These are phyloP conservation scores for rat (Rattus norvegicus) DNA, from an alignment of 2,113 vertebrate species.

Conservation along the genomic window DNA sequence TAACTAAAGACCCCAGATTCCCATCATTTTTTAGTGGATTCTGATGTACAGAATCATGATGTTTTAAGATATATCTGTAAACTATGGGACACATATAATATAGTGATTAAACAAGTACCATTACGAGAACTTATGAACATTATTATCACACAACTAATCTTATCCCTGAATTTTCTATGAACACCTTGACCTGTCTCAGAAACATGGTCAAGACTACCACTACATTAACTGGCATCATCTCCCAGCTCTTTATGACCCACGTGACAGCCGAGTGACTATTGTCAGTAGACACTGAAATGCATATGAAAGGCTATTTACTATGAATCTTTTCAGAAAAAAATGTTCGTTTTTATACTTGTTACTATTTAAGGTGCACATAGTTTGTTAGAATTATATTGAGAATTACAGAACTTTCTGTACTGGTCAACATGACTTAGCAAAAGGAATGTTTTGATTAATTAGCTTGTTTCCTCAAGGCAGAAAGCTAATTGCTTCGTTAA, in stretches of 20 bases:
- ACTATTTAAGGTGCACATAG: not conserved
- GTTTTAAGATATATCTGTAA: not conserved
- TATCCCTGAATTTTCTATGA: not conserved
- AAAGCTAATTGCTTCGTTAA: constrained; percentile 74
- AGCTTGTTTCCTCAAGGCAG: constrained; percentile 61
- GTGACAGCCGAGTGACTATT: not conserved
- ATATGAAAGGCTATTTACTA: not conserved
- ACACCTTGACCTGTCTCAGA: not conserved
- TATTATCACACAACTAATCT: not conserved
- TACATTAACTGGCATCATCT: not conserved
- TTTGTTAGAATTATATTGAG: not conserved
- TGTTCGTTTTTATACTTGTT: not conserved
- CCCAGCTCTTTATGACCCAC: not conserved
- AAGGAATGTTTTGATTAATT: constrained; percentile 73
- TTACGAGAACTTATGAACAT: not conserved
- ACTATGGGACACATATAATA: not conserved
- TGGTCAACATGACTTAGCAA: constrained; percentile 66
- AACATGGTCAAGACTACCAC: not conserved
- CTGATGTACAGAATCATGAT: not conserved
- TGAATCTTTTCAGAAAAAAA: not conserved
- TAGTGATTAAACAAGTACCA: not conserved
- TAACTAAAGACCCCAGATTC: not conserved
- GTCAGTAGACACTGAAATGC: not conserved
- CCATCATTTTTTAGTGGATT: not conserved
- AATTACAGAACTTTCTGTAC: constrained; percentile 48